A percentile compares a stretch with the other conserved stretches of the same genome.
Evolutionary conservation across 2,888 invertebrate genomes (phyloP).

Genomic region (Altica lythri): DNA sequence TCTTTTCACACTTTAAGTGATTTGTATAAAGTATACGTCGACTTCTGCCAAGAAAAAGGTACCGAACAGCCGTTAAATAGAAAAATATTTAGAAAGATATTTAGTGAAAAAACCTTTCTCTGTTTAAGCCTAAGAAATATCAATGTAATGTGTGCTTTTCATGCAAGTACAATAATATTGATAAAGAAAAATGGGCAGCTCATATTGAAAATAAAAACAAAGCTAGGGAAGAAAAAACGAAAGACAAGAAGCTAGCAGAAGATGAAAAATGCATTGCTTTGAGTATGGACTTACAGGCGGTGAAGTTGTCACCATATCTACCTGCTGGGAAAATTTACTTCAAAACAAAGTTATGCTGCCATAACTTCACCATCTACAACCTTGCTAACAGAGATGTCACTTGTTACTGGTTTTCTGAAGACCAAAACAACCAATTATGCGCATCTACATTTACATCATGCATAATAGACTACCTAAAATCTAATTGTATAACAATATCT

Average conservation of each 20-base stretch:
- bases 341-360: conserved; percentile 27
- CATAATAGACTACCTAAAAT: background rate
- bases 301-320: conserved; percentile 14
- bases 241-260: conserved; percentile 15
- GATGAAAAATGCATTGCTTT: conserved; percentile 18
- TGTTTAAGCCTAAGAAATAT: conserved; percentile 28
- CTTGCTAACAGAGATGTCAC: conserved; percentile 5
- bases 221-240: conserved; percentile 8
- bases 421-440: conserved; percentile 10
- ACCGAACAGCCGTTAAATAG: background rate
- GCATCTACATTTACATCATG: conserved; percentile 3
- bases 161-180: conserved; percentile 22
- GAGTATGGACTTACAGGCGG: conserved; percentile 29
- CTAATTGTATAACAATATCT: background rate
- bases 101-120: conserved; percentile 22
- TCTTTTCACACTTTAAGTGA: conserved; percentile 19
- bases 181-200: conserved; percentile 18
- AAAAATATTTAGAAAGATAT: no score
- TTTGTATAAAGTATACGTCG: conserved; percentile 9
- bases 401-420: conserved; percentile 15
- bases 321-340: conserved; percentile 17
- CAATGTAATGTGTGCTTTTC: conserved; percentile 24
- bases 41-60: no score
- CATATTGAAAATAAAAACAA: conserved; percentile 25
- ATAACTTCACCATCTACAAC: conserved; percentile 18